phyloP scores from a whole-genome alignment of 2,113 vertebrate species.

The Corythornis cristatus region DNA sequence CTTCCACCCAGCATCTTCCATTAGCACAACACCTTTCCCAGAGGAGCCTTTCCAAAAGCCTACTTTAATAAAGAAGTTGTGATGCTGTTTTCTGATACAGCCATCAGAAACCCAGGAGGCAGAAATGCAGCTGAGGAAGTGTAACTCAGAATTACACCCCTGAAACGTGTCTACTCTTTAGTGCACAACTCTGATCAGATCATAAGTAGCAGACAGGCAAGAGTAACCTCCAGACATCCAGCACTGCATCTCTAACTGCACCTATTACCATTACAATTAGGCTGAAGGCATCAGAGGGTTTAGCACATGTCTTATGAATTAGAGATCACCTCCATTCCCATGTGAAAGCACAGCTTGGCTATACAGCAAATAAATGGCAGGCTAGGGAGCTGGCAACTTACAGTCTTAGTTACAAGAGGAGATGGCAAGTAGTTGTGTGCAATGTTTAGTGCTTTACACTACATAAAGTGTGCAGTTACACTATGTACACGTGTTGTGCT shows the following conservation, averaged over 20 bases:
- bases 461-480: not conserved
- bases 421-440: not conserved
- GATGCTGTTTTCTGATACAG: not conserved
- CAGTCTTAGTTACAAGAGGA: not conserved
- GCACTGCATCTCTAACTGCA: not conserved
- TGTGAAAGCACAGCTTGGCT: not conserved
- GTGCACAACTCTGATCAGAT: not conserved
- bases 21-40: not conserved
- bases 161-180: not conserved
- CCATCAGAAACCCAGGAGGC: not conserved
- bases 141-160: not conserved
- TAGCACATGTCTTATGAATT: not conserved
- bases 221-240: not conserved
- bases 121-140: not conserved
- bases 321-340: not conserved
- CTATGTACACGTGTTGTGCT: not conserved
- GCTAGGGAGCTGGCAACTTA: not conserved
- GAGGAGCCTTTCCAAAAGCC: not conserved
- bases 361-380: not conserved
- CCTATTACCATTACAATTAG: not conserved
- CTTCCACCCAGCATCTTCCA: not conserved
- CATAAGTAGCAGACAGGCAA: rapidly evolving
- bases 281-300: not conserved
- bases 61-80: not conserved
- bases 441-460: not conserved